phyloP scores from a whole-genome alignment of 2,113 vertebrate species.

The Cyphomyrus discorhynchus region DNA sequence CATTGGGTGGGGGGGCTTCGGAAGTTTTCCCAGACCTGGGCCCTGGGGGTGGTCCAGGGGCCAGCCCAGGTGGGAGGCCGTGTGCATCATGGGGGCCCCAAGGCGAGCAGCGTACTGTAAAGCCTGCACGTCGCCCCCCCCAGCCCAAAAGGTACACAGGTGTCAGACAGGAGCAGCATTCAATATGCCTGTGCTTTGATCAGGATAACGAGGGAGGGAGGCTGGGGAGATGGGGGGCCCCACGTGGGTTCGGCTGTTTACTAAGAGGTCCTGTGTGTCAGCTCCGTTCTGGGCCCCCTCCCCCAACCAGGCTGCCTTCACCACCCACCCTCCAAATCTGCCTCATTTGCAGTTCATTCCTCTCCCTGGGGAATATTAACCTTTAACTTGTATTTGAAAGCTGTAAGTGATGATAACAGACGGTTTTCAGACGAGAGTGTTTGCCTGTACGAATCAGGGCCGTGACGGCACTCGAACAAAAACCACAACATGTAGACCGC shows the following conservation, averaged over 20 bases:
- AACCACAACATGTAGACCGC: neutral
- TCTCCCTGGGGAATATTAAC: constrained; percentile 13
- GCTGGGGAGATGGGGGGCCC: neutral
- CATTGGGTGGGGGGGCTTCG: too few relatives aligned
- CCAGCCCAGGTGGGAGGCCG: neutral
- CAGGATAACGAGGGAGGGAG: constrained; percentile 1
- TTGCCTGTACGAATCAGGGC: neutral
- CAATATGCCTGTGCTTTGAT: neutral
- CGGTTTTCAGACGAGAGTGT: neutral
- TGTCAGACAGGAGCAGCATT: neutral
- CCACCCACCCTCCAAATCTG: neutral
- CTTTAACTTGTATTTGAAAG: neutral
- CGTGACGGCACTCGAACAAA: neutral
- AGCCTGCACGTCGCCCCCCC: too few relatives aligned
- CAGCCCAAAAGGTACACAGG: neutral
- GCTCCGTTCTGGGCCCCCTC: neutral
- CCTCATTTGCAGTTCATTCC: neutral
- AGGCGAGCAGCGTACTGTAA: neutral
- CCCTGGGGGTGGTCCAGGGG: neutral
- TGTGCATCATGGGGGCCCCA: neutral
- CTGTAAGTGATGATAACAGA: neutral
- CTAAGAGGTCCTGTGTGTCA: neutral
- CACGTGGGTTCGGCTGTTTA: neutral
- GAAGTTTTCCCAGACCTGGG: neutral
- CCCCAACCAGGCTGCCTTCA: neutral